Evolutionary conservation across 1,140 invertebrate species (phyloP), one percentile per base, ranked within the genome.

Genomic region (Formica exsecta): DNA sequence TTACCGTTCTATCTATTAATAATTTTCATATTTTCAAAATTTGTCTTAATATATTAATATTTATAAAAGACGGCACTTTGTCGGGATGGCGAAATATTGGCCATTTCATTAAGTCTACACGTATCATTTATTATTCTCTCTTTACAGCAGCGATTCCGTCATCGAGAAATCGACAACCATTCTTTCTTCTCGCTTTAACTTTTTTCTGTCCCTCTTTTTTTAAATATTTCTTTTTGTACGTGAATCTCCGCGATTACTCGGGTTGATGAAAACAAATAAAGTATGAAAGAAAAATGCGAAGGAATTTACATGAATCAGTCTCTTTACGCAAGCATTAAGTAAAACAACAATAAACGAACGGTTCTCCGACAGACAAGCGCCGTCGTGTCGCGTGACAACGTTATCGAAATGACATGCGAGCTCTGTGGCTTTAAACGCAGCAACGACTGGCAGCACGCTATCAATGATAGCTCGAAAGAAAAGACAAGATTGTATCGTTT

Each of bases 261-360:
- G 57, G 22, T 85, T 29, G 61, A 86, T 66, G 79, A 91, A 65
- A 83, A 86, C 19, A 62, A 22, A 71, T 86, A 85, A 90, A 59
- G 62, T 75, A 65, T 19, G 61, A 77, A 80, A 71, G 65, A 71
- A 81, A 79, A 41, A 77, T 16, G 66, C 48, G 70, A 85, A 36
- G 68, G 41, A 62, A 57, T 79, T 89, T 84, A 89, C 89, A 19
- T 16, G 74, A 65, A 89, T 92, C 92, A 92, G 92, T 92, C 92
- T 92, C 92, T 91, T 92, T 90, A 92, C 80, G 86, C 77, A 89
- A 92, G 89, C 92, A 44, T 44, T 91, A 90, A 91, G 88, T 90
- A 89, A 88, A 92, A 90, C 68, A 92, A 91, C 89, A 90, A 91
- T 90, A 89, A 91, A 88, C 66, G 74, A 71, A 68, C 65, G 65